Evolutionary conservation across 2,888 invertebrate genomes (phyloP), one percentile per base, ranked within the genome.

Genomic region (Nomada lathburiana): DNA sequence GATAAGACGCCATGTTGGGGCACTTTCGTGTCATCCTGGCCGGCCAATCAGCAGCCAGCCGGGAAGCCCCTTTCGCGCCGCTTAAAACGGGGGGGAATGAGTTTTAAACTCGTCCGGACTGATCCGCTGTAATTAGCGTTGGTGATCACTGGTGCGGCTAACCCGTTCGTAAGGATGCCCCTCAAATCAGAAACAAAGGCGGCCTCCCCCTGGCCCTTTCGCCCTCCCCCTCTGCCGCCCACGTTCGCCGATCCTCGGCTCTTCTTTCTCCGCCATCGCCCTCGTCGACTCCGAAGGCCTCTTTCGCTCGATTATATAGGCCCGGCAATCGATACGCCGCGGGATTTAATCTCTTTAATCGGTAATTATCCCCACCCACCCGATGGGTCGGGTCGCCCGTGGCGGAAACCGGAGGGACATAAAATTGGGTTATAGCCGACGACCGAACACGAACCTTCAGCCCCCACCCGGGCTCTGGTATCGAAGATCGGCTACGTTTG

Each of bases 1-100:
- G 92, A 92, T 92, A 92, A 92, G 93, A 91, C 93, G 93, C 93
- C 93, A 93, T 93, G 92, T 92, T 93, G 91, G 90, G 89, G 92
- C 93, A 93, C 93, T 92, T 92, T 92, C 89, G 90, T 93, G 93
- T 93, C 93, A 93, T 93, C 92, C 89, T 88, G 86, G 83, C 82
- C 89, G 90, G 89, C 93, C 92, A 93, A 92, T 93, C 91, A 89
- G 91, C 89, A 85, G 78, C 88, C 84, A 88, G 90, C 89, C 88
- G 92, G 90, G 93, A 92, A 92, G 92, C 92, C 93, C 91, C 91
- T 91, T 91, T 91, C 85, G 91, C 90, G 86, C 85, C 89, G 90
- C 89, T 91, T 89, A 90, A 91, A 91, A 90, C 76, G 83, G 80
- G 84, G 87, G 89, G 90, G 92, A 91, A 90, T 92, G 92, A 93